phyloP scores from a whole-genome alignment of 2,113 vertebrate genomes.

The Calyptommatus sinebrachiatus region DNA sequence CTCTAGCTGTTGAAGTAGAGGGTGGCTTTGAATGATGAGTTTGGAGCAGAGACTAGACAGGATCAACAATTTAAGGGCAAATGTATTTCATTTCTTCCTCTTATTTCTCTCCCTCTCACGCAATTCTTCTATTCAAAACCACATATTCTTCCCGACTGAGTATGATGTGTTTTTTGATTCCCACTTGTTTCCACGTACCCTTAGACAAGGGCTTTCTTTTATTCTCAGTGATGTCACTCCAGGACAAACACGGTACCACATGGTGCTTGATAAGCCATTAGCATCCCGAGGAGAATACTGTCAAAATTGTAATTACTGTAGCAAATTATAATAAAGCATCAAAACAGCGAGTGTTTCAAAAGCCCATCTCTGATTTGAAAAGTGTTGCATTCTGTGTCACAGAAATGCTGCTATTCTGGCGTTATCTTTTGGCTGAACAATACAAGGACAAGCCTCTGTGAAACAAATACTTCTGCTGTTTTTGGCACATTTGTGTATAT shows the following conservation, averaged over 20 bases:
- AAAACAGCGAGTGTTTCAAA: slow-evolving; percentile 2
- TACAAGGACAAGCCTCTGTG: neutral
- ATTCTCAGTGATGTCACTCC: neutral
- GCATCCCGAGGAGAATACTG: neutral
- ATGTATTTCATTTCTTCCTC: neutral
- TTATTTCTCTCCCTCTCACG: neutral
- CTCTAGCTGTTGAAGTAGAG: too few species aligned
- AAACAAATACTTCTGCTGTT: neutral
- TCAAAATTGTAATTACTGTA: neutral
- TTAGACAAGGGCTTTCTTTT: slow-evolving; percentile 39
- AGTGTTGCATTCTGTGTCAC: accelerated
- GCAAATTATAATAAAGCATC: neutral
- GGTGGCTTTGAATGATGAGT: too few species aligned
- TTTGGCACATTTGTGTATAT: neutral
- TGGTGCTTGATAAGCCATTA: neutral
- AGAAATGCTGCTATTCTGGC: neutral
- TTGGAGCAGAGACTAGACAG: too few species aligned
- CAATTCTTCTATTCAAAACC: slow-evolving; percentile 11
- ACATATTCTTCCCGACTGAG: slow-evolving; percentile 3
- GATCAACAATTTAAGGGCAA: too few species aligned
- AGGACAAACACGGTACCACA: neutral
- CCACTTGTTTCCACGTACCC: neutral
- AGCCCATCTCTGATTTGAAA: neutral
- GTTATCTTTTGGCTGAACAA: accelerated
- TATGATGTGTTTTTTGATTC: neutral